Evolutionary conservation across 2,113 vertebrate genomes (phyloP), one percentile per base, ranked within the genome.

Genomic region (Hippolais icterina): DNA sequence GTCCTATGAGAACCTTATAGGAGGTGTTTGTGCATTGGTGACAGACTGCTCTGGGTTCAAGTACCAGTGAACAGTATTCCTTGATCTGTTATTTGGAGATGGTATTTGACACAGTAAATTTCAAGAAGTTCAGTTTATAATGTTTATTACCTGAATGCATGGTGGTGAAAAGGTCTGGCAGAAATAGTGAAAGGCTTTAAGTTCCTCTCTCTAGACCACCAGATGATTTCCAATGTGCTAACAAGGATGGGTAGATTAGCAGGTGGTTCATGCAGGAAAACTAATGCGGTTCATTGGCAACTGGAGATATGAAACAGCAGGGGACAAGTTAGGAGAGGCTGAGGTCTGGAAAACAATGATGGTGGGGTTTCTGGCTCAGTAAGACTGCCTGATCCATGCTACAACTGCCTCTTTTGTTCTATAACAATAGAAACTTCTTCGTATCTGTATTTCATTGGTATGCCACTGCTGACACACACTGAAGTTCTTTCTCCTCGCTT

Each of bases 171-270:
- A 13, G 5, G 7, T 83, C 42, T 94, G 89, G 54, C 53, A 88
- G 66, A 44, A 65, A 56, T 5, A 29, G 59, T 82, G 87, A 39
- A 94, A 35, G 49, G 27, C 16, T 90, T 57, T 46, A 57, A 46
- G 46, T 69, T 83, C 13, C 23, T 37, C 15, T 75, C 46, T 83
- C 18, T 82, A 47, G 41, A 69, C 53, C 10, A 89, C 75, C 83
- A 90, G 83, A 69, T 95, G 63, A 93, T 95, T 90, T 83, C 75
- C 50, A n/a, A 8, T 60, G 28, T 72, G 71, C 71, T 88, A 87
- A 91, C 70, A 80, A 92, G 79, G 53, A 83, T 93, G 65, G 85
- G 70, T 71, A 72, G 75, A 71, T 96, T 92, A 88, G 89, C 86
- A 96, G 86, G 89, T 96, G 83, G 20, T 57, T 92, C 71, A 56